These are phyloP conservation scores for Sebastes trivittatus DNA, from an alignment of 2,797 vertebrate species.

Conservation along the genomic window DNA sequence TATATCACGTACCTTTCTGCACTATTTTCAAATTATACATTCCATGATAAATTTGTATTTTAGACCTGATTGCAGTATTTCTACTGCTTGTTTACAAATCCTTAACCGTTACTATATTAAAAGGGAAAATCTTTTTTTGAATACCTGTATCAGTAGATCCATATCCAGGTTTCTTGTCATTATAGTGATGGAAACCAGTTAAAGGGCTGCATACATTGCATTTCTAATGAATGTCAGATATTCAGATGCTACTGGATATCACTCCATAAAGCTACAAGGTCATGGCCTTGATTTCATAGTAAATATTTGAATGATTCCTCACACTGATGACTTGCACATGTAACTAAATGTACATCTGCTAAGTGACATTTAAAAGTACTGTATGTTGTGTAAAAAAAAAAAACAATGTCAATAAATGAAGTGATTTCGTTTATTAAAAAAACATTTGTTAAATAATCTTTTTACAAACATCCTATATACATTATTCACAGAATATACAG, in stretches of 20 bases:
- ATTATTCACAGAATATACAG: conserved; percentile 33
- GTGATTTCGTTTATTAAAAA: conserved; percentile 38
- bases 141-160: not conserved
- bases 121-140: not conserved
- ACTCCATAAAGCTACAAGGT: not conserved
- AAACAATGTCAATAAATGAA: not conserved
- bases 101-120: not conserved
- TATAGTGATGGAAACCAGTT: not conserved
- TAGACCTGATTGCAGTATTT: not conserved
- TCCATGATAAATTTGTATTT: not conserved
- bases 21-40: not conserved
- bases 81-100: not conserved
- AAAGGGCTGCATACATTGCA: not conserved
- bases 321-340: conserved; percentile 29
- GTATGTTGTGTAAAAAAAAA: not conserved
- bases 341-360: not conserved
- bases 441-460: not conserved
- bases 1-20: not conserved
- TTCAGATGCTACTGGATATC: not conserved
- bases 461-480: conserved; percentile 15
- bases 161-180: not conserved
- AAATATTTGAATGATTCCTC: conserved; percentile 3
- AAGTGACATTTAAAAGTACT: not conserved
- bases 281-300: not conserved
- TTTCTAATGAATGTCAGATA: conserved; percentile 4